Base-by-base conservation (phyloP, 2,113 vertebrate species). In the Cervus canadensis region DNA sequence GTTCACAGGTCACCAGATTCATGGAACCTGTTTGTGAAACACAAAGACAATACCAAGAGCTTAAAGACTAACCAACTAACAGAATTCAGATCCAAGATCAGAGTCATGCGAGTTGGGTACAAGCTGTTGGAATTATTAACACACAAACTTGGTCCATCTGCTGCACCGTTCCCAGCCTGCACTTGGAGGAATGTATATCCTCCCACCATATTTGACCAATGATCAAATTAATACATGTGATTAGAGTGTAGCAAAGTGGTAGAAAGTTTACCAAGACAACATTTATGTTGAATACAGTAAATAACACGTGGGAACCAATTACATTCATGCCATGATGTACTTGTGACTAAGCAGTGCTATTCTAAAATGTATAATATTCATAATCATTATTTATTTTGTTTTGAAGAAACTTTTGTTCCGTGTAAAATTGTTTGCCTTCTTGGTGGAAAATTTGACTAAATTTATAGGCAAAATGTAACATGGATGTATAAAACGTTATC, bases 111-210 rank as follows among this genome's bases (percentile, higher is more conserved):
- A 87, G 17, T 12, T 23, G 30, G 4, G 45, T 23, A 21, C 19
- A 14, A 1, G 25, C 19, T 40, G 40, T 1, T 23, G 1, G 0
- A 52, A 78, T 36, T 60, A 7, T 6, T 76, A 10, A 4, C 6
- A 30, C 26, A 48, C 30, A 13, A 36, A 33, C 1, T 0, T 5
- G 5, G 5, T 13, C 0, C 12, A 13, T 62, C 5, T 9, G 21
- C 36, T 30, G 11, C 30, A 23, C 76, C 33, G n/a, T 57, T 52
- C 45, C 21, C 30, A 15, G 33, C 15, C n/a, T 48, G 28, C 28
- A 8, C 17, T 87, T 45, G 6, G 26, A 12, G 33, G 50, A 40
- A 14, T 4, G 11, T n/a, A 14, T n/a, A n/a, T 14, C 50, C 82
- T 57, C 50, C 79, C n/a, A 36, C 67, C 30, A 13, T 54, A 54